Evolutionary conservation across 2,888 invertebrate species (phyloP).

Genomic region (Suillia variegata): DNA sequence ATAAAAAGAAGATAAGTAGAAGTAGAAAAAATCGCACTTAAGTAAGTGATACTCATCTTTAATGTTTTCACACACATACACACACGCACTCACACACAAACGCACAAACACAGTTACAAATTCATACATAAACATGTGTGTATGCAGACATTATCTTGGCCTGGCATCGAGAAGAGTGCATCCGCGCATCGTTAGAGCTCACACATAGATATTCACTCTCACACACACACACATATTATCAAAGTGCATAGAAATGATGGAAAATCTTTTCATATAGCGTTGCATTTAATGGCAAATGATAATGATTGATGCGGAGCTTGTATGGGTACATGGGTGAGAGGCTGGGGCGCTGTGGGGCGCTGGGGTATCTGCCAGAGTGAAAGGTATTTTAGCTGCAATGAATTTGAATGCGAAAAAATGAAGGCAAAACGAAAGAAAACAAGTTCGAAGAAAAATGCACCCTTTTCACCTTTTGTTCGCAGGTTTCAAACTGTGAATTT

Average conservation of each 20-base stretch:
- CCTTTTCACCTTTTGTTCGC: conserved; percentile 4
- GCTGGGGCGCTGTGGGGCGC: too few relatives aligned
- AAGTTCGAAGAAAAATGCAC: too few relatives aligned
- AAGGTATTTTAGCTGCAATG: background rate
- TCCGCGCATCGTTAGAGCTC: too few relatives aligned
- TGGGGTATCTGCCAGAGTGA: too few relatives aligned
- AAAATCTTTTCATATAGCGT: conserved; percentile 10
- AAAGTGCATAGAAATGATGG: conserved; percentile 5
- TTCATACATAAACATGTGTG: too few relatives aligned
- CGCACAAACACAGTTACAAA: too few relatives aligned
- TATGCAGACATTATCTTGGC: too few relatives aligned
- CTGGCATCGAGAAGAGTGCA: too few relatives aligned
- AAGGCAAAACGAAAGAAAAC: too few relatives aligned
- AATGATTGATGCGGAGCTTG: conserved; percentile 43
- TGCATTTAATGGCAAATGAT: conserved; percentile 51
- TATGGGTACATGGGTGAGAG: background rate
- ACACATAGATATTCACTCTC: background rate
- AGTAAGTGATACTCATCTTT: conserved; percentile 20
- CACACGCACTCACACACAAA: background rate
- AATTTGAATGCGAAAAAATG: background rate
- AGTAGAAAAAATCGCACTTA: conserved; percentile 4
- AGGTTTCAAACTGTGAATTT: background rate
- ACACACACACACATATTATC: background rate
- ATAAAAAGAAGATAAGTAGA: background rate
- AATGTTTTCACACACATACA: conserved; percentile 7